These are phyloP conservation scores for Typhlichthys subterraneus DNA, from an alignment of 2,797 vertebrate genomes.

Conservation along the genomic window DNA sequence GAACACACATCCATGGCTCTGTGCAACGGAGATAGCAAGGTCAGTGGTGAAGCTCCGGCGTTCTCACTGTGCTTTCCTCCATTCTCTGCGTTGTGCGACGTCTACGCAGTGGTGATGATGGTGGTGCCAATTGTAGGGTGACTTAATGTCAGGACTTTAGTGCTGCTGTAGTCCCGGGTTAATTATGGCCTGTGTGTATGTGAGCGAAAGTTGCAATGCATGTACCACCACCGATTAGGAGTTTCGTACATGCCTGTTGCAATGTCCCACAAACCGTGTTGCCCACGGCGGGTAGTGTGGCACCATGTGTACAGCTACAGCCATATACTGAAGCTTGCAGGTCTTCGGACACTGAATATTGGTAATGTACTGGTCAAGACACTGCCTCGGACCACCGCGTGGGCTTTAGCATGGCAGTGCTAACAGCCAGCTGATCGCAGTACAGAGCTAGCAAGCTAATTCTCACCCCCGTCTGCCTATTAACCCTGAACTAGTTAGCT, in stretches of 20 bases:
- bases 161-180: slow-evolving; percentile 36
- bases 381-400: slow-evolving; percentile 59
- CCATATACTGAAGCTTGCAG: neutral
- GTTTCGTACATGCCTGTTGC: slow-evolving; percentile 60
- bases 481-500: slow-evolving; percentile 40
- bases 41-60: slow-evolving; percentile 75
- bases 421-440: slow-evolving; percentile 36
- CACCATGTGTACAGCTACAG: neutral
- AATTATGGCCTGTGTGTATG: slow-evolving; percentile 71
- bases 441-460: slow-evolving; percentile 61
- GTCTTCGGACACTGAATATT: neutral
- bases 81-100: too few relatives aligned
- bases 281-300: slow-evolving; percentile 26
- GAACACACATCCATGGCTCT: slow-evolving; percentile 86
- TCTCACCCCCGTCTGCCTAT: slow-evolving; percentile 25
- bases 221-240: slow-evolving; percentile 31
- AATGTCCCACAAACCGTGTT: slow-evolving; percentile 47
- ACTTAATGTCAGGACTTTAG: slow-evolving; percentile 25
- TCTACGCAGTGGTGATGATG: neutral
- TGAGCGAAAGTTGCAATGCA: slow-evolving; percentile 63
- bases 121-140: slow-evolving; percentile 1
- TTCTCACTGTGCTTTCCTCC: neutral
- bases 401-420: slow-evolving; percentile 71
- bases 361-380: slow-evolving; percentile 2
- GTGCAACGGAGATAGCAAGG: slow-evolving; percentile 98